A percentile compares a stretch with the other conserved stretches of the same genome.
These are phyloP conservation scores for Agapornis canus DNA, from an alignment of 2,797 vertebrate species.

Conservation along the genomic window DNA sequence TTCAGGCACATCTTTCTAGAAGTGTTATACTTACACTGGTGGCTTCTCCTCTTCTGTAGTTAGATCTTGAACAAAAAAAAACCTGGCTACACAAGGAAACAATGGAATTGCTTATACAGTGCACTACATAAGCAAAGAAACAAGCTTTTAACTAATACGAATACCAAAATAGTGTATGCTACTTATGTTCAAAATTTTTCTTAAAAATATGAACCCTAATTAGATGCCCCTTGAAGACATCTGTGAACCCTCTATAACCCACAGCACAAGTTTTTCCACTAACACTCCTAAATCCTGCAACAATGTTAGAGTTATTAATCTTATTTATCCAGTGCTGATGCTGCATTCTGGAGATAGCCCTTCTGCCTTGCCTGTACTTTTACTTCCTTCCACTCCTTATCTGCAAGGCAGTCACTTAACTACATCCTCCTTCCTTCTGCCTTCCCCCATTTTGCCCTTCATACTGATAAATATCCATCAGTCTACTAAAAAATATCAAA, in stretches of 20 bases:
- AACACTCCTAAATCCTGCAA: neutral
- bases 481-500: neutral
- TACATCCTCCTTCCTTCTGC: neutral
- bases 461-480: neutral
- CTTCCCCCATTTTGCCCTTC: neutral
- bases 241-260: neutral
- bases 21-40: neutral
- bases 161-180: neutral
- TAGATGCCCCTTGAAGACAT: neutral
- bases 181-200: neutral
- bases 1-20: neutral
- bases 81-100: neutral
- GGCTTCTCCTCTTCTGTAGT: neutral
- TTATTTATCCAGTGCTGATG: neutral
- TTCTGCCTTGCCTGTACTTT: neutral
- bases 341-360: neutral
- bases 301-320: neutral
- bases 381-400: neutral
- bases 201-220: neutral
- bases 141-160: neutral
- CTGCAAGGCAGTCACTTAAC: neutral
- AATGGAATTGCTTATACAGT: neutral
- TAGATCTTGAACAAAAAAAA: neutral
- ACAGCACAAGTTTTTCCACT: neutral
- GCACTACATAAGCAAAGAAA: neutral